A percentile compares a stretch with the other conserved stretches of the same genome.
Evolutionary conservation across 2,888 invertebrate genomes (phyloP).

Genomic region (Exocentrus adspersus): DNA sequence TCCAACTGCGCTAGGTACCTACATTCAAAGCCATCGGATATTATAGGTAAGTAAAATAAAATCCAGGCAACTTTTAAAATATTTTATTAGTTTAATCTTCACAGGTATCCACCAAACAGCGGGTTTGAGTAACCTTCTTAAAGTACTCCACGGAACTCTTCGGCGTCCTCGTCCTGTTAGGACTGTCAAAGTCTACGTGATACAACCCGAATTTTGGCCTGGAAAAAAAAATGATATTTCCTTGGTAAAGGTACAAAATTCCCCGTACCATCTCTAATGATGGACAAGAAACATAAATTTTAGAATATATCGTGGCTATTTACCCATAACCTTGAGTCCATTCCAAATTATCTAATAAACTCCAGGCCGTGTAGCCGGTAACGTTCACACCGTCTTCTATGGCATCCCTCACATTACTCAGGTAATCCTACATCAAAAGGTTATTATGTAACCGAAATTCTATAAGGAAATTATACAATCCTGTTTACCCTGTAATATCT

Average conservation of each 20-base stretch:
- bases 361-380: constrained; percentile 24
- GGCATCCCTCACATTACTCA: constrained; percentile 21
- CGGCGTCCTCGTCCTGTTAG: constrained; percentile 14
- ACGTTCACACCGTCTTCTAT: constrained; percentile 29
- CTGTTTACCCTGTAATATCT: constrained; percentile 25
- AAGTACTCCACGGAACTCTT: constrained; percentile 18
- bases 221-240: neutral
- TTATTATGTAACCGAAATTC: too few species aligned
- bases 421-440: too few species aligned
- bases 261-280: too few species aligned
- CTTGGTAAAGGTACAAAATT: too few species aligned
- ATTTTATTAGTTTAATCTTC: neutral
- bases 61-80: too few species aligned
- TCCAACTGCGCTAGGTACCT: too few species aligned
- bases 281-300: too few species aligned
- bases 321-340: constrained; percentile 40
- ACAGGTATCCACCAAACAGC: constrained; percentile 11
- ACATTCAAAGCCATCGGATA: too few species aligned
- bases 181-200: constrained; percentile 17
- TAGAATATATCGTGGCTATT: too few species aligned
- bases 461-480: too few species aligned
- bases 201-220: constrained; percentile 25
- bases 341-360: constrained; percentile 15
- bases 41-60: too few species aligned
- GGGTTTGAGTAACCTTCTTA: neutral